Conservation (phyloP, 2,113 vertebrate species). For the Talpa occidentalis region DNA sequence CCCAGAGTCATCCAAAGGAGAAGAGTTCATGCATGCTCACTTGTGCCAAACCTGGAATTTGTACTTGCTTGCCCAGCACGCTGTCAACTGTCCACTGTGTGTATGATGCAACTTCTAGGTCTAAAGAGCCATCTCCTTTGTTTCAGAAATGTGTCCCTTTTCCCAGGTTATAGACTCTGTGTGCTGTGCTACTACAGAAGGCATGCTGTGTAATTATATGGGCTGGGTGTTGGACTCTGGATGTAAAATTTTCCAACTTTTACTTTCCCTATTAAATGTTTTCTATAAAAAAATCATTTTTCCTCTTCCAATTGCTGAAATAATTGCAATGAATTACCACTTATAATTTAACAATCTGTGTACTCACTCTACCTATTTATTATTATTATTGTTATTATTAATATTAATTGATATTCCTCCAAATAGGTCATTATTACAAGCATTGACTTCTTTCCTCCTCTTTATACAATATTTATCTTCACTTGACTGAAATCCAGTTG, state of each 20-base stretch:
- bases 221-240: neutral
- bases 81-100: neutral
- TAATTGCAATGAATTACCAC: neutral
- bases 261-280: slow-evolving; percentile 23
- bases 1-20: neutral
- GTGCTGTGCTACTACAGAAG: neutral
- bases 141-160: neutral
- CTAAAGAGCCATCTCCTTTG: neutral
- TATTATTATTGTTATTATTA: neutral
- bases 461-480: neutral
- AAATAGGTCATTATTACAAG: neutral
- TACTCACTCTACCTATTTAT: neutral
- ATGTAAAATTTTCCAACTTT: neutral
- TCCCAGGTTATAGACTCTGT: neutral
- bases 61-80: neutral
- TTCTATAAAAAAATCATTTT: slow-evolving; percentile 42
- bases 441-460: neutral
- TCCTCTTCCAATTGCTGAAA: neutral
- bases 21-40: neutral
- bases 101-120: neutral
- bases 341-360: slow-evolving; percentile 1
- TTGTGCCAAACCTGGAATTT: neutral
- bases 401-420: neutral
- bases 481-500: neutral
- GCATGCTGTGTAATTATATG: neutral